A percentile compares a stretch with the other conserved stretches of the same genome.
These are phyloP conservation scores for Mesitornis unicolor DNA, from an alignment of 2,113 vertebrate species.

Conservation along the genomic window DNA sequence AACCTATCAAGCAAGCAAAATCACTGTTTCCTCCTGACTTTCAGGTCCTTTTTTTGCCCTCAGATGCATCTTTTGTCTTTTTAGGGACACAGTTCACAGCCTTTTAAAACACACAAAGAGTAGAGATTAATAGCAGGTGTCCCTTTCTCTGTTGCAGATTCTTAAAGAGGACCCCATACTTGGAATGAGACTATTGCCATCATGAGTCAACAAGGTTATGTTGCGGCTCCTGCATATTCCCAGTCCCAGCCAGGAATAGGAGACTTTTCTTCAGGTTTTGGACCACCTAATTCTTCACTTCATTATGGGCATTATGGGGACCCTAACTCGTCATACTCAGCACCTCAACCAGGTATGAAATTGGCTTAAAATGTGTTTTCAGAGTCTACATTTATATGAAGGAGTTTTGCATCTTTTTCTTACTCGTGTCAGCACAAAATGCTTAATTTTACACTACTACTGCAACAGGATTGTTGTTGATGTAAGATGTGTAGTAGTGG, in stretches of 20 bases:
- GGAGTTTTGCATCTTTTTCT: neutral
- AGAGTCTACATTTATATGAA: neutral
- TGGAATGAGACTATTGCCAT: conserved; percentile 61
- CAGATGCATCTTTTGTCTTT: neutral
- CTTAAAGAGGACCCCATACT: neutral
- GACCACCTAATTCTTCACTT: conserved; percentile 72
- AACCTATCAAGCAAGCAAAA: neutral
- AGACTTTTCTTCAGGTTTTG: conserved; percentile 80
- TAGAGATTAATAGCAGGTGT: neutral
- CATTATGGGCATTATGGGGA: conserved; percentile 85
- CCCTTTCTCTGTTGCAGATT: conserved; percentile 42
- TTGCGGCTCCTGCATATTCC: conserved; percentile 88
- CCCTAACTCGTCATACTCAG: conserved; percentile 63
- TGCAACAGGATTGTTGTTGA: neutral
- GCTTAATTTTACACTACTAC: neutral
- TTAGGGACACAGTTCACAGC: neutral
- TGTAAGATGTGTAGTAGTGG: neutral
- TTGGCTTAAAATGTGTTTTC: neutral
- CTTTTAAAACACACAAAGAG: neutral
- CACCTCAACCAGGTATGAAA: conserved; percentile 79
- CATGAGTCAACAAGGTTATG: conserved; percentile 97
- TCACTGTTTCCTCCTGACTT: neutral
- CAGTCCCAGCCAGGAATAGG: conserved; percentile 90
- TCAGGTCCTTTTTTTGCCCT: neutral
- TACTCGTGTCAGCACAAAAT: neutral